Base-by-base conservation (phyloP, 2,113 vertebrate species). In the Corythornis madagascariensis region DNA sequence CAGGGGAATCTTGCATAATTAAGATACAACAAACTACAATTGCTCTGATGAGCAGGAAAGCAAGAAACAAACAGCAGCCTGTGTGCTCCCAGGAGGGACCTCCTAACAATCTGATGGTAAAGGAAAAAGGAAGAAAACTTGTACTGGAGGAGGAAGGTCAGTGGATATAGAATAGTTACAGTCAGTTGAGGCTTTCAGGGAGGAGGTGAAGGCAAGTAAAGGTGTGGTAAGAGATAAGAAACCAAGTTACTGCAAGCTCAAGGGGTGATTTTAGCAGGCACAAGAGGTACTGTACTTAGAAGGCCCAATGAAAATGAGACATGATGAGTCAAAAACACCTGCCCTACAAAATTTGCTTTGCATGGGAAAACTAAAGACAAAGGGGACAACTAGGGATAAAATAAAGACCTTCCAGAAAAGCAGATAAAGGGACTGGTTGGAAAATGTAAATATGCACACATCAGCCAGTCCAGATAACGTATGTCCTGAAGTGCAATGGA, bases 31-130 rank as follows among this genome's bases (percentile, higher is more conserved):
- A 93, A 90, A 89, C 92, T 94, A 91, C 87, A 88, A 48, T 50
- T 94, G 91, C 91, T 95, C 94, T 95, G 94, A 95, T 93, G 92
- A 96, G 82, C 91, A 95, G 94, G 87, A 94, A 96, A 92, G 72
- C 92, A 92, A 94, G 92, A 91, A 92, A 91, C 78, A 93, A 96
- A 90, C 86, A 93, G 89, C 86, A 95, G 95, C 66, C 78, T 87
- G 71, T 56, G 43, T 15, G n/a, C 72, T 95, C 94, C 91, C 94
- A 91, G 87, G 94, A 92, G 91, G 69, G 61, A 83, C 61, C 81
- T 92, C 82, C 42, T 65, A 57, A 47, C 89, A 71, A 48, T 40
- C 13, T n/a, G 42, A 95, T 45, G 82, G 83, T 64, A 91, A 94
- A 83, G 71, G 66, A 53, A 85, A 79, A 80, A 83, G 43, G 28